Evolutionary conservation across 2,797 vertebrate genomes (phyloP), one percentile per base, ranked within the genome.

Genomic region (Gymnothorax reevesii): DNA sequence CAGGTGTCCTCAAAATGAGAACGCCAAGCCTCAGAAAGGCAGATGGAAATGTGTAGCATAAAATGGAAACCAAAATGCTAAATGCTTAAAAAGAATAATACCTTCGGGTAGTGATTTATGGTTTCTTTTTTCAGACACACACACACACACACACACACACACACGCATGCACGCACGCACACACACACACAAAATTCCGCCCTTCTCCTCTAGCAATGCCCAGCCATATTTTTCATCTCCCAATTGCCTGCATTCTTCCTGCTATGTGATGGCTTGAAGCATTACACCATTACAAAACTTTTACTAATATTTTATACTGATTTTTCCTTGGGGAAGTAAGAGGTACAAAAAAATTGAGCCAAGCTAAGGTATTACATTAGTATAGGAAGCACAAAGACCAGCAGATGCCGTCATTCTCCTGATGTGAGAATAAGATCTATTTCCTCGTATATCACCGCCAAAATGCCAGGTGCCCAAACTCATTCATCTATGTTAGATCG

Each of bases 1-100:
- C 73, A 77, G 84, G 91, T 91, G 93, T 91, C 42, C 90, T 92
- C 92, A 92, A 94, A 94, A 92, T 92, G 93, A 92, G 89, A 90
- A 87, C 87, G 89, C 89, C 89, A 89, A 83, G 89, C 83, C 87
- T 25, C 85, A 82, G 54, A 66, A 88, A 54, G 80, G 57, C 87
- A 85, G 60, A 84, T 86, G 84, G 86, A 83, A 86, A 66, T 80
- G 79, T 86, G 69, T 83, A 66, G 22, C 13, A 66, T 66, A 13
- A 9, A 9, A 42, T 73, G 69, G 69, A 42, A 42, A 73, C 27
- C 27, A 10, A 73, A 73, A 73, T 33, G 27, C 69, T 9, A 59
- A 59, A 25, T 66, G 22, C 20, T 64, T 20, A 66, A 66, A 66
- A 9, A 66, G 64, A 66, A 66, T 20, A 66, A 66, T 42, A 42